A percentile compares a stretch with the other conserved stretches of the same genome.
Evolutionary conservation across 2,888 invertebrate genomes (phyloP).

Genomic region (Phortica okadai): DNA sequence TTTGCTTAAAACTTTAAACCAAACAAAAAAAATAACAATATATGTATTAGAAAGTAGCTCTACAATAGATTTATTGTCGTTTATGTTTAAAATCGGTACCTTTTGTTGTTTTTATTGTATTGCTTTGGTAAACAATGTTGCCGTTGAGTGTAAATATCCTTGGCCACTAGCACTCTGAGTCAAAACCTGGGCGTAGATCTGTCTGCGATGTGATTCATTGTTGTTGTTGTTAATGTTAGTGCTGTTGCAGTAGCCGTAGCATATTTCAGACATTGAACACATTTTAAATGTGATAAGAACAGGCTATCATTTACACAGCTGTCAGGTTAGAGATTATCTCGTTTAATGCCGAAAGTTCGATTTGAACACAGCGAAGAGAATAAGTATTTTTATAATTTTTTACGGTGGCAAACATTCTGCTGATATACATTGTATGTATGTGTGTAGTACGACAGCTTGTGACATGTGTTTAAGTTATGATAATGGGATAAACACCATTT

Average conservation of each 20-base stretch:
- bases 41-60: too few species aligned
- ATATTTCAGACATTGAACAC: background rate
- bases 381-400: background rate
- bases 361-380: background rate
- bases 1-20: conserved; percentile 43
- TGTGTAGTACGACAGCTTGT: background rate
- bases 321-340: conserved; percentile 24
- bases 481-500: too few species aligned
- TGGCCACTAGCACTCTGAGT: too few species aligned
- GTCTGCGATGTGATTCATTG: background rate
- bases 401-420: conserved; percentile 4
- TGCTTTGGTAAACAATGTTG: too few species aligned
- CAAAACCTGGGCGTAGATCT: too few species aligned
- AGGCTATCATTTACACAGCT: conserved; percentile 22
- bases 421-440: background rate
- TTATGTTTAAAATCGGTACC: too few species aligned
- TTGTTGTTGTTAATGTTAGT: conserved; percentile 4
- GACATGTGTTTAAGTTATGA: background rate
- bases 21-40: conserved; percentile 34
- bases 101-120: too few species aligned
- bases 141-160: too few species aligned
- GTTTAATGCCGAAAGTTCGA: background rate
- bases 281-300: conserved; percentile 12
- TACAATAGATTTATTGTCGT: too few species aligned
- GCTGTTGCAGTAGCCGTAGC: conserved; percentile 10